Percentiles rank a stretch among this genome's conserved stretches.
These are phyloP conservation scores for Poecile atricapillus DNA, from an alignment of 2,113 vertebrate species.

Conservation along the genomic window DNA sequence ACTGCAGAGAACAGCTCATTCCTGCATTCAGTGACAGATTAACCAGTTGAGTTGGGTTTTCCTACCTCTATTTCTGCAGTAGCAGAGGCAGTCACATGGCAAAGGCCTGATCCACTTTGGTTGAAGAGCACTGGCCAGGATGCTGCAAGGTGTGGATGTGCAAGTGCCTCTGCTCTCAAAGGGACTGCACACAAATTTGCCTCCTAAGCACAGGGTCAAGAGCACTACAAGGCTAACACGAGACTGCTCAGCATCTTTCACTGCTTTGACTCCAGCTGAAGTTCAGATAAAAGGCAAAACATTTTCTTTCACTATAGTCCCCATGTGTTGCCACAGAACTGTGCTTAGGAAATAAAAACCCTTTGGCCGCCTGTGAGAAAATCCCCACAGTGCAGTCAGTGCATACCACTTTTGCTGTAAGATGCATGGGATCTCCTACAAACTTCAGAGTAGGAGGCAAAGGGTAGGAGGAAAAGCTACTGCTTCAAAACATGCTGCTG, in stretches of 20 bases:
- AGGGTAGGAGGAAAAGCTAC: constrained; percentile 1
- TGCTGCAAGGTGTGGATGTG: neutral
- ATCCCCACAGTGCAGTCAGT: neutral
- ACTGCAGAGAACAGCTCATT: neutral
- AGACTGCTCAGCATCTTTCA: neutral
- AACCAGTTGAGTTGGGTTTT: neutral
- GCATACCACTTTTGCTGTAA: neutral
- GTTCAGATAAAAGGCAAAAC: neutral
- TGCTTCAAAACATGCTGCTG: neutral
- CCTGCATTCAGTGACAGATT: neutral
- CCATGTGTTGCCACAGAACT: neutral
- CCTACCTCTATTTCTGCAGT: neutral
- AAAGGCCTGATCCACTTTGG: neutral
- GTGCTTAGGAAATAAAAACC: neutral
- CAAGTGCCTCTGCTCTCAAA: neutral
- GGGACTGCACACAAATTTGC: neutral
- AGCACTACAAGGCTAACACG: neutral
- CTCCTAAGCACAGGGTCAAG: neutral
- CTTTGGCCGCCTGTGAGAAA: neutral
- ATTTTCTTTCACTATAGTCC: neutral
- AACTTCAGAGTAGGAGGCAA: constrained; percentile 6
- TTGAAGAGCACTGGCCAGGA: neutral
- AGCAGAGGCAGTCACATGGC: neutral
- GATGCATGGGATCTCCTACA: neutral
- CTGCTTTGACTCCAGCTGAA: neutral